Evolutionary conservation across 2,113 vertebrate species (phyloP), one percentile per base, ranked within the genome.

Genomic region (Spea multiplicata): DNA sequence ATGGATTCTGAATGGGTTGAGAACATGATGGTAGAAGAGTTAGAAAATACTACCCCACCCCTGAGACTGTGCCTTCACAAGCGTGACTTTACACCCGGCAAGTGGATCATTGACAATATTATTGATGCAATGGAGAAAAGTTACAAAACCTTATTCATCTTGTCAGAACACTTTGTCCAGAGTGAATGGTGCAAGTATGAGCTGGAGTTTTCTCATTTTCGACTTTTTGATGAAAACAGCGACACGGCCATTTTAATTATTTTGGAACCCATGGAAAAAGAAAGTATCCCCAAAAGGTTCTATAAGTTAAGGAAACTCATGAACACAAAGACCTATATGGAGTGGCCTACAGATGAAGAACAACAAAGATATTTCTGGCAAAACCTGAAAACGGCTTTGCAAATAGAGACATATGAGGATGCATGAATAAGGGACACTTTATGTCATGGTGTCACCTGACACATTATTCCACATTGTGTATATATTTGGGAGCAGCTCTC

Each of bases 141-240:
- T 85, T 89, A 85, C 61, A 91, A 90, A 4, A 94, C 94, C 0
- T 81, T 97, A 50, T 97, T 97, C 61, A 85, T 98, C 83, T 90
- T 97, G 3, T 97, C 96, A 0, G 87, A 94, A 80, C 93, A 94
- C 84, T 98, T 98, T 17, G 93, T 98, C 57, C 89, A 73, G 78
- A 97, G 95, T 0, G 95, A 97, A 80, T 98, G 96, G 96, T 98
- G 96, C 86, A 94, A 92, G n/a, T 97, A 97, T 0, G 96, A 98
- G 77, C 89, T 98, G 86, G 94, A 98, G 85, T 97, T 95, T 87
- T 96, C 94, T 0, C 95, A 97, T 64, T 96, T 96, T 81, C 92
- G 94, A 48, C 91, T 98, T 70, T 93, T 96, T 3, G 93, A 96
- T 0, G 94, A 95, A 78, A 88, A 91, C 48, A 84, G 91, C 0